These are phyloP conservation scores for Hyperopisus bebe DNA, from an alignment of 2,113 vertebrate genomes.

Conservation along the genomic window DNA sequence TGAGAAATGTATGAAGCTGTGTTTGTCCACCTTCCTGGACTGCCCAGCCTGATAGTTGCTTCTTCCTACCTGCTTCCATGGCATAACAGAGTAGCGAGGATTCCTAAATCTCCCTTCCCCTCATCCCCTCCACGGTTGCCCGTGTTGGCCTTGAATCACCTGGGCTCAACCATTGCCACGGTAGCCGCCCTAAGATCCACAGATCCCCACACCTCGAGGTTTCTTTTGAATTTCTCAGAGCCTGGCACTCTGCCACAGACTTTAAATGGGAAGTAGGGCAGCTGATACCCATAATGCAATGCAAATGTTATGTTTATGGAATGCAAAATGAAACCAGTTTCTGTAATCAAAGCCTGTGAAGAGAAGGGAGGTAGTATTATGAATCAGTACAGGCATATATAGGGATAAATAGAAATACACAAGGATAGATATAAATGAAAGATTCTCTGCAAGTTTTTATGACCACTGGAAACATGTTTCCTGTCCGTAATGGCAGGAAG, in stretches of 20 bases:
- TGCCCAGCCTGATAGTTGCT: not conserved
- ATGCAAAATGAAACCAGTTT: not conserved
- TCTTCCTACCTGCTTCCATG: constrained; percentile 26
- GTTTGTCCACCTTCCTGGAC: not conserved
- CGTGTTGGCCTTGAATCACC: not conserved
- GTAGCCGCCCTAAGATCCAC: constrained; percentile 4
- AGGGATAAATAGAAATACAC: not conserved
- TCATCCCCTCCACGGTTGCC: not conserved
- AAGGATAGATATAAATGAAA: not conserved
- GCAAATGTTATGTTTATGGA: constrained; percentile 10
- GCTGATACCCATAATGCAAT: not conserved
- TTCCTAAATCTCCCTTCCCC: not conserved
- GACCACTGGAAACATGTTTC: not conserved
- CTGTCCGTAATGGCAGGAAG: not conserved
- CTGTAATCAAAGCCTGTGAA: not conserved
- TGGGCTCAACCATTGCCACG: constrained; percentile 30
- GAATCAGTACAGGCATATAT: not conserved
- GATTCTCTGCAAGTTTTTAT: not conserved
- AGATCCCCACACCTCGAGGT: not conserved
- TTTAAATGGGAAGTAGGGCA: not conserved
- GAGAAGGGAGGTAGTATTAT: not conserved
- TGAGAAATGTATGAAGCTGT: not conserved
- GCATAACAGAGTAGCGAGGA: too few relatives aligned
- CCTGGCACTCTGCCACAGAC: not conserved
- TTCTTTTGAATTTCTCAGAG: not conserved